phyloP scores from a whole-genome alignment of 2,113 vertebrate species.

The Indicator indicator region DNA sequence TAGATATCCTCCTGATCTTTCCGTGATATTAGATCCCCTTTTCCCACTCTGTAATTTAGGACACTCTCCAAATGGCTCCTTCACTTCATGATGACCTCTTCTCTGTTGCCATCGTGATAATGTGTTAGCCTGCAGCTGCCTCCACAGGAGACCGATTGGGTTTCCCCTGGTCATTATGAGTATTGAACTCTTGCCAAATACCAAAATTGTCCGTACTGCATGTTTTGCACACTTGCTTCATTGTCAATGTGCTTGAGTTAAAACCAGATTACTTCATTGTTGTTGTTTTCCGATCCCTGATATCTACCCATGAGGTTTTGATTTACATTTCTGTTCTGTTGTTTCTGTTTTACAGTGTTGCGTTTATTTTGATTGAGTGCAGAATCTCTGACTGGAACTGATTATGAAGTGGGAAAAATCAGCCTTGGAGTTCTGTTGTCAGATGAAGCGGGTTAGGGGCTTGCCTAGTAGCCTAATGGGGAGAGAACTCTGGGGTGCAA shows the following conservation, averaged over 20 bases:
- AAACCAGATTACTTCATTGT: neutral
- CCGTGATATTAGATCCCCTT: neutral
- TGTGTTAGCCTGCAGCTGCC: neutral
- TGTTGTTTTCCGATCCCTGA: accelerated
- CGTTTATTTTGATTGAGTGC: neutral
- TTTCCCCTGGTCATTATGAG: neutral
- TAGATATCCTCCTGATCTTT: conserved; percentile 25
- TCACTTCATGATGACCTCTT: conserved; percentile 4
- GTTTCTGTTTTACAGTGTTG: accelerated
- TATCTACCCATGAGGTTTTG: neutral
- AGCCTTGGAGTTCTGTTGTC: neutral
- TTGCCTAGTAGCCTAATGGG: neutral
- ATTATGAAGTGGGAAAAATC: neutral
- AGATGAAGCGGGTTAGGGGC: neutral
- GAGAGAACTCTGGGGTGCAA: accelerated
- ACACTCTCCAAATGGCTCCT: conserved; percentile 7
- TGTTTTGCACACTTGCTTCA: neutral
- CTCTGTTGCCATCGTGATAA: conserved; percentile 28
- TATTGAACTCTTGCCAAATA: conserved; percentile 3
- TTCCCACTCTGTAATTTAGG: conserved; percentile 8
- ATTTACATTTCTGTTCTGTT: accelerated
- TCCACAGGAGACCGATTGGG: neutral
- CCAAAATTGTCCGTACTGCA: neutral
- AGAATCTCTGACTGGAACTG: neutral
- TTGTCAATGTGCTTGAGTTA: neutral